Evolutionary conservation across 2,113 vertebrate genomes (phyloP).

Genomic region (Etheostoma cragini): DNA sequence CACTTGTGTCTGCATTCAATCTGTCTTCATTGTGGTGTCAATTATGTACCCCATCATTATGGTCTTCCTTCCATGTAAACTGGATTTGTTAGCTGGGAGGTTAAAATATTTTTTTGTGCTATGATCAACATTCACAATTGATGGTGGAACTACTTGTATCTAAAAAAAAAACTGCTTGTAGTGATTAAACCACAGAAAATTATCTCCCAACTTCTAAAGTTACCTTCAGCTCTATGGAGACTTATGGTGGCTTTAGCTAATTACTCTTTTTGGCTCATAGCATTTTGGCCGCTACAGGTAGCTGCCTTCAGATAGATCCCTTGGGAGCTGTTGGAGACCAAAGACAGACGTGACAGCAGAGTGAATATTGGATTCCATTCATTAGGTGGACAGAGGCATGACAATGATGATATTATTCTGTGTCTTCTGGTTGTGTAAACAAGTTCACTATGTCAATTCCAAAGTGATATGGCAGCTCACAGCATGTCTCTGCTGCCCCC

Average conservation of each 20-base stretch:
- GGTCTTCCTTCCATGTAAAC: constrained; percentile 18
- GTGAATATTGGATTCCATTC: not conserved
- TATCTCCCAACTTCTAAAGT: not conserved
- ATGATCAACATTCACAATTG: not conserved
- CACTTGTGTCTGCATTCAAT: constrained; percentile 11
- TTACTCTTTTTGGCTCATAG: not conserved
- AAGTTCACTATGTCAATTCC: not conserved
- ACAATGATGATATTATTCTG: not conserved
- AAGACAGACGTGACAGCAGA: not conserved
- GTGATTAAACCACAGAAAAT: not conserved
- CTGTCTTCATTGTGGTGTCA: constrained; percentile 22
- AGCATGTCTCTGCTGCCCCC: constrained; percentile 17
- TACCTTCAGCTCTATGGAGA: not conserved
- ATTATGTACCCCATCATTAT: constrained; percentile 15
- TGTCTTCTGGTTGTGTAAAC: not conserved
- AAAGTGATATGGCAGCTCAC: not conserved
- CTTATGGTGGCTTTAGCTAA: not conserved
- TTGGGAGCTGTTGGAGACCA: not conserved
- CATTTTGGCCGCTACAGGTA: not conserved
- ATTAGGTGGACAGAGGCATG: not conserved
- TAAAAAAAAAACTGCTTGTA: not conserved
- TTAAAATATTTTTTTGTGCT: not conserved
- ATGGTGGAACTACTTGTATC: not conserved
- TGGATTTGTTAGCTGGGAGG: constrained; percentile 11
- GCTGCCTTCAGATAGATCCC: not conserved